Percentiles rank a stretch among this genome's conserved stretches.
Conservation (phyloP, 2,888 invertebrate genomes). For the Ichneumoninae sp. region DNA sequence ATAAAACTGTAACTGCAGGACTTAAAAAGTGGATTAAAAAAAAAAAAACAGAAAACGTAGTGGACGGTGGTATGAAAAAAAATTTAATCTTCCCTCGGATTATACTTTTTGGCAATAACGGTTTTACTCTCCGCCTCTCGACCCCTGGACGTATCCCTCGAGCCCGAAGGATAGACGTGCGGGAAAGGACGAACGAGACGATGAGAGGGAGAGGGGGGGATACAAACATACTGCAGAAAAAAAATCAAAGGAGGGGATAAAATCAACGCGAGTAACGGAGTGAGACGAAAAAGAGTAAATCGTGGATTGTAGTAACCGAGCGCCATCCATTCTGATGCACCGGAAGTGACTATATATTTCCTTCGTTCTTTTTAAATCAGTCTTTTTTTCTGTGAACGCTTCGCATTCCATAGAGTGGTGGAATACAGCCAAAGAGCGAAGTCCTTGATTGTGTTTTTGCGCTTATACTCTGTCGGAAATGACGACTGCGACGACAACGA, state of each 20-base stretch:
- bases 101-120: constrained; percentile 79
- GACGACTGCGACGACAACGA: neutral
- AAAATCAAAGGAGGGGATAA: constrained; percentile 38
- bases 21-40: neutral
- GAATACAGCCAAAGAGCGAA: constrained; percentile 56
- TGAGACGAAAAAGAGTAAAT: constrained; percentile 76
- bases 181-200: constrained; percentile 57
- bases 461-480: constrained; percentile 14
- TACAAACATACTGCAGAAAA: constrained; percentile 11
- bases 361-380: constrained; percentile 82
- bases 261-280: constrained; percentile 32
- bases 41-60: constrained; percentile 17
- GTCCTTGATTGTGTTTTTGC: constrained; percentile 78
- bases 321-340: constrained; percentile 81
- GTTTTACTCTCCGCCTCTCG: constrained; percentile 67
- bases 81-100: constrained; percentile 80
- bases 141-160: constrained; percentile 36
- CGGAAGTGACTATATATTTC: constrained; percentile 82
- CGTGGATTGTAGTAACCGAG: constrained; percentile 77
- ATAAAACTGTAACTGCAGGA: neutral
- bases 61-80: constrained; percentile 70
- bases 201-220: constrained; percentile 2
- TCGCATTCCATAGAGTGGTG: constrained; percentile 12
- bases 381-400: constrained; percentile 64
- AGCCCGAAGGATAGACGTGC: constrained; percentile 55